These are phyloP conservation scores for Ranitomeya imitator DNA, from an alignment of 2,113 vertebrate species.

Conservation along the genomic window DNA sequence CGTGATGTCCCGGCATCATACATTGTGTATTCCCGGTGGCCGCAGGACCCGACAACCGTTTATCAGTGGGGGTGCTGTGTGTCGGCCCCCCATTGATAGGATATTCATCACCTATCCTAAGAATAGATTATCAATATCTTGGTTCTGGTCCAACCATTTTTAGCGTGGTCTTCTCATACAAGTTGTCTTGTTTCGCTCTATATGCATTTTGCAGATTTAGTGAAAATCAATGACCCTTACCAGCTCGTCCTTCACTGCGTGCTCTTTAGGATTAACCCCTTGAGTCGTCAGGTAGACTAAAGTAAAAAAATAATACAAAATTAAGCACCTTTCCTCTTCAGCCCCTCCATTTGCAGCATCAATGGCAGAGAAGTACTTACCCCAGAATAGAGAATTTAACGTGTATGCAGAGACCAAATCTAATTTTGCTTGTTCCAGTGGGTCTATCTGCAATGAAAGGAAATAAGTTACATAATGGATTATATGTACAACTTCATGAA, in stretches of 20 bases:
- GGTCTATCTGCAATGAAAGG: slow-evolving; percentile 79
- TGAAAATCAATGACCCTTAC: slow-evolving; percentile 69
- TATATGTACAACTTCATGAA: not conserved
- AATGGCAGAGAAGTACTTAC: slow-evolving; percentile 73
- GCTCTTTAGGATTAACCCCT: slow-evolving; percentile 94
- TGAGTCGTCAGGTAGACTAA: slow-evolving; percentile 91
- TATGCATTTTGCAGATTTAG: not conserved
- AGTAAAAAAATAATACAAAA: slow-evolving; percentile 59
- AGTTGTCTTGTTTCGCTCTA: no score
- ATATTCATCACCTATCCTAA: no score
- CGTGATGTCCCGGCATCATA: no score
- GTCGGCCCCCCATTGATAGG: no score
- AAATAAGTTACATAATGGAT: not conserved
- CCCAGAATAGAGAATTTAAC: slow-evolving; percentile 97
- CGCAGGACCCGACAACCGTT: no score
- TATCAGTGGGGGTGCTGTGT: no score
- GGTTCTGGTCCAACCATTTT: no score
- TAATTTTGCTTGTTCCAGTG: slow-evolving; percentile 94
- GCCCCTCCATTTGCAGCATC: not conserved
- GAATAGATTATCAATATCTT: no score
- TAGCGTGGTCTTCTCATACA: no score
- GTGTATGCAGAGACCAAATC: slow-evolving; percentile 93
- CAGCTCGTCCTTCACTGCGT: slow-evolving; percentile 94
- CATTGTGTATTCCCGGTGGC: no score
- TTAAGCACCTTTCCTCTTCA: not conserved